phyloP scores from a whole-genome alignment of 2,797 vertebrate genomes.

The Semotilus atromaculatus region DNA sequence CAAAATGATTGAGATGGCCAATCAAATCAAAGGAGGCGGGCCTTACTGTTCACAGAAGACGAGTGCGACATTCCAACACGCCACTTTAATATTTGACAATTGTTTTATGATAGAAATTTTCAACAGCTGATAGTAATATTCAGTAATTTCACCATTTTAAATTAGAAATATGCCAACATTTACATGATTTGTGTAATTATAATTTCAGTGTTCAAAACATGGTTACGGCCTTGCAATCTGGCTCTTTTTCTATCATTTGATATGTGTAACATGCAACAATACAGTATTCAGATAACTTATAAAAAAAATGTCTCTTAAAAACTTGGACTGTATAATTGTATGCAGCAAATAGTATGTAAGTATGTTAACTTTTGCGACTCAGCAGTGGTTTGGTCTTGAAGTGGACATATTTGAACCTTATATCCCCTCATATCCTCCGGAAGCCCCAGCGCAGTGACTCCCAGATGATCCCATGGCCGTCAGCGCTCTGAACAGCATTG shows the following conservation, averaged over 20 bases:
- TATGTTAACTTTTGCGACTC: conserved; percentile 83
- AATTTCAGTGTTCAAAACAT: neutral
- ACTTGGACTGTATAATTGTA: conserved; percentile 61
- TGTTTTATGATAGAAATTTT: neutral
- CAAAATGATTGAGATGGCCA: neutral
- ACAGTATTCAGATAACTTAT: neutral
- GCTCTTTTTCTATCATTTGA: neutral
- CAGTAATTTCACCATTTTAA: neutral
- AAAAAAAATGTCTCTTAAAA: too few relatives aligned
- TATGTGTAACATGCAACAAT: neutral
- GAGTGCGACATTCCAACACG: neutral
- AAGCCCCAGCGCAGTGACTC: conserved; percentile 17
- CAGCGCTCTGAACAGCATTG: neutral
- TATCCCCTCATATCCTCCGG: conserved; percentile 65
- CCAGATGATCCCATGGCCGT: conserved; percentile 34
- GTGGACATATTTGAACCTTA: conserved; percentile 86
- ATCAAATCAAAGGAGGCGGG: neutral
- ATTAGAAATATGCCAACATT: neutral
- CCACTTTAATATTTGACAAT: neutral
- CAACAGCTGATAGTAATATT: neutral
- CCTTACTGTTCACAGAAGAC: neutral
- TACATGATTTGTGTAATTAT: neutral
- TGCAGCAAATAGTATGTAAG: too few relatives aligned
- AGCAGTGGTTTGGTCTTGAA: conserved; percentile 88
- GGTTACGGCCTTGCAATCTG: neutral